A percentile compares a stretch with the other conserved stretches of the same genome.
Evolutionary conservation across 2,797 vertebrate species (phyloP).

Genomic region (Poecilia picta): DNA sequence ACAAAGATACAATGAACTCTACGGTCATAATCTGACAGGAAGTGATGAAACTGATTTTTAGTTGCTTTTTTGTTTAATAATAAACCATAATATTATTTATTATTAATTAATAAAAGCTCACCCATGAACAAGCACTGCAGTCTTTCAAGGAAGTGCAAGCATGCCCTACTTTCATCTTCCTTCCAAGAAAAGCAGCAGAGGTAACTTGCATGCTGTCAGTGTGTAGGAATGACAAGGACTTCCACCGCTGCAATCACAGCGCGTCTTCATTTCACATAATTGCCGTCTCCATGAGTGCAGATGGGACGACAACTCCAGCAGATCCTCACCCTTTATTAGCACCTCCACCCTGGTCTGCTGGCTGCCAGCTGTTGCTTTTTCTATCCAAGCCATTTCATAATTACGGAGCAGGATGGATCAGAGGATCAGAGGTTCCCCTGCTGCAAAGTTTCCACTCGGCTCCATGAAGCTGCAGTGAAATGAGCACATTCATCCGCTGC

Average conservation of each 20-base stretch:
- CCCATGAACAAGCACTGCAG: background rate
- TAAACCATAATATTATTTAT: too few relatives aligned
- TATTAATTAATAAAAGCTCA: background rate
- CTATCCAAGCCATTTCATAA: constrained; percentile 42
- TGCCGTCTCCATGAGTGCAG: constrained; percentile 32
- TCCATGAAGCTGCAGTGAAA: background rate
- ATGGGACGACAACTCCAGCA: constrained; percentile 20
- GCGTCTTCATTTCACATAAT: constrained; percentile 42
- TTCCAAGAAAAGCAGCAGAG: constrained; percentile 23
- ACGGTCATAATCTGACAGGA: background rate
- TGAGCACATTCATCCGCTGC: background rate
- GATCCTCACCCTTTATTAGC: constrained; percentile 33
- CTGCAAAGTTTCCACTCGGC: constrained; percentile 13
- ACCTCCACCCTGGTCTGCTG: constrained; percentile 33
- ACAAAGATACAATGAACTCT: background rate
- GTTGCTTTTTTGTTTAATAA: too few relatives aligned
- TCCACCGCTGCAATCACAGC: constrained; percentile 17
- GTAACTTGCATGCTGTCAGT: constrained; percentile 20
- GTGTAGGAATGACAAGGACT: constrained; percentile 18
- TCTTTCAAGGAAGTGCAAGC: constrained; percentile 13
- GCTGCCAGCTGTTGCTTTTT: constrained; percentile 30
- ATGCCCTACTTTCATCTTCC: background rate
- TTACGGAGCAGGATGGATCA: constrained; percentile 31
- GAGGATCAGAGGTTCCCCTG: constrained; percentile 2
- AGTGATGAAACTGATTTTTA: background rate